Evolutionary conservation across 2,888 invertebrate genomes (phyloP), one percentile per base, ranked within the genome.

Genomic region (Microchrysa polita): DNA sequence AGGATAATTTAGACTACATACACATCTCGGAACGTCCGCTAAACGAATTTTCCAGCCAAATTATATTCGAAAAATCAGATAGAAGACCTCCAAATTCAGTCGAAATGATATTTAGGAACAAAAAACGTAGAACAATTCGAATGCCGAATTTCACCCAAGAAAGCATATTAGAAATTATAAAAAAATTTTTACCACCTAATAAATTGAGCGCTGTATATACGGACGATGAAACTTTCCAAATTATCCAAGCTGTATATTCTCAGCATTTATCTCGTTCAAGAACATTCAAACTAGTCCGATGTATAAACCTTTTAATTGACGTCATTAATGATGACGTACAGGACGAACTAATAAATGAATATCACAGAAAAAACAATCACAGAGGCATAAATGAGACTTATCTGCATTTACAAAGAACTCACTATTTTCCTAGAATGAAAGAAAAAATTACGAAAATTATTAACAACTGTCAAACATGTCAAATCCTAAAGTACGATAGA

Each of bases 211-310:
- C 48, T 22, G 20, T 65, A 5, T 20, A 48, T 0, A 22, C 65
- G 12, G 2, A 20, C 20, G 40, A 77, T 27, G 73, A 78, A 9
- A 77, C 69, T 53, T 79, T 78, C 61, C 63, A 73, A 52, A 67
- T 75, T 23, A 67, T 79, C 67, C 77, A 78, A 73, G 2, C 44
- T 27, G 65, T 75, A 34, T 63, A 73, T 16, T 40, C 67, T 1
- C 73, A 73, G 27, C 61, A 61, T 27, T 71, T 75, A 59, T 60
- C 60, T 14, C 10, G 22, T 34, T 67, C 40, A 14, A 53, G 48
- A 34, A 34, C 12, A 7, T 57, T 61, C 23, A 61, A 27, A 53
- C 42, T 69, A 59, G 53, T 65, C 22, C 44, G 48, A 72, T 72
- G 72, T 22, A 60, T 44, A 5, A 42, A 59, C 9, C 2, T n/a